Conservation (phyloP, 2,888 invertebrate genomes). For the Ashinkailepas kermadecensis region DNA sequence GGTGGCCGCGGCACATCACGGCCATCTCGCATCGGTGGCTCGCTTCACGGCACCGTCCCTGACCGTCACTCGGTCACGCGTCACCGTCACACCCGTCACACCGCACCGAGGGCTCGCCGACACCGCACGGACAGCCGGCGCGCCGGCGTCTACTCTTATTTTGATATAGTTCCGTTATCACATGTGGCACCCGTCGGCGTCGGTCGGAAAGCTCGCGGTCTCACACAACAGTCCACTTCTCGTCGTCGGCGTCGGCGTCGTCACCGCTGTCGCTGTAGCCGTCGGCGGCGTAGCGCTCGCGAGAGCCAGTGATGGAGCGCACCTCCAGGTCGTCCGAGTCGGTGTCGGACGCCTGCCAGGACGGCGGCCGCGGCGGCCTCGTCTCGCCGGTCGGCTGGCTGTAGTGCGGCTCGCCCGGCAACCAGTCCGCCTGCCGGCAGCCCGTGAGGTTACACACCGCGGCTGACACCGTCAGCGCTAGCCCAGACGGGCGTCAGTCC, state of each 20-base stretch:
- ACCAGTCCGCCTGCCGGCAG: not conserved
- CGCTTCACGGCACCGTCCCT: too few species aligned
- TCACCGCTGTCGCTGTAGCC: not conserved
- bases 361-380: not conserved
- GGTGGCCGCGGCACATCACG: too few species aligned
- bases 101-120: too few species aligned
- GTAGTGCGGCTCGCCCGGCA: not conserved
- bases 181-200: too few species aligned
- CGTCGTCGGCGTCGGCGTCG: not conserved
- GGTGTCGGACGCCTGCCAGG: conserved; percentile 3
- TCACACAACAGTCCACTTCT: conserved; percentile 1
- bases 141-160: too few species aligned
- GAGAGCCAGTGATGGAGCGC: not conserved
- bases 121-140: too few species aligned
- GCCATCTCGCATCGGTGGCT: too few species aligned
- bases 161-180: too few species aligned
- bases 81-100: too few species aligned
- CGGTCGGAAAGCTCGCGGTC: too few species aligned
- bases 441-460: not conserved
- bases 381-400: not conserved
- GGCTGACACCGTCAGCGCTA: not conserved
- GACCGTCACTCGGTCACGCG: too few species aligned
- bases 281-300: not conserved
- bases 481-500: not conserved
- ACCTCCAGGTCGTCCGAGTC: conserved; percentile 19